Evolutionary conservation across 2,113 vertebrate species (phyloP).

Genomic region (Sphaerodactylus townsendi): DNA sequence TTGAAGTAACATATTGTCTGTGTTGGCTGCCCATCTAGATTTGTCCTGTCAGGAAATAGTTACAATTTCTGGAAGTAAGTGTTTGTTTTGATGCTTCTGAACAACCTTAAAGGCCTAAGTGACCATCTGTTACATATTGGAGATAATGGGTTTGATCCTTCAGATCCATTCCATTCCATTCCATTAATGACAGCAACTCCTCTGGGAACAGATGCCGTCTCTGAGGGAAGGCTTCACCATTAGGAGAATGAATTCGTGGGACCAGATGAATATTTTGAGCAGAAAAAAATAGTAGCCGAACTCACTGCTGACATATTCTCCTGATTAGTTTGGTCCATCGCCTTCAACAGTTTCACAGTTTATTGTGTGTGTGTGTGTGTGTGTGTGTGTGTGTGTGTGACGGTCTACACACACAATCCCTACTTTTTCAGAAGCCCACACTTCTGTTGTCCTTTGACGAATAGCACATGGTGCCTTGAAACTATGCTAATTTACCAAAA

Average conservation of each 20-base stretch:
- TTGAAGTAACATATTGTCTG: background rate
- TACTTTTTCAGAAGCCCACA: background rate
- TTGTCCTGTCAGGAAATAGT: background rate
- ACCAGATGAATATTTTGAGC: background rate
- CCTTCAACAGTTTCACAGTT: constrained; percentile 18
- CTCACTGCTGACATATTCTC: constrained; percentile 2
- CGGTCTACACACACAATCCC: background rate
- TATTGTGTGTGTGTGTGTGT: background rate
- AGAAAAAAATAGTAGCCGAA: background rate
- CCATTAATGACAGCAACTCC: too few species aligned
- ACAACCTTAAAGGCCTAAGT: background rate
- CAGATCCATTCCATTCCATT: too few species aligned
- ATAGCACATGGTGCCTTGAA: constrained; percentile 16
- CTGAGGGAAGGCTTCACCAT: too few species aligned
- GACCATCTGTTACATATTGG: background rate
- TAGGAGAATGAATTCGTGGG: too few species aligned
- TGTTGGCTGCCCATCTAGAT: background rate
- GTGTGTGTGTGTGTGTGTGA: background rate
- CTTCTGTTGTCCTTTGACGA: constrained; percentile 22
- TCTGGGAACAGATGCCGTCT: too few species aligned
- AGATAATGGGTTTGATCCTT: background rate
- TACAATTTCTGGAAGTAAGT: too few species aligned
- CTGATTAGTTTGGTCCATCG: constrained; percentile 19
- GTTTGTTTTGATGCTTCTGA: background rate
- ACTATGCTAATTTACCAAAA: constrained; percentile 21